Evolutionary conservation across 1,140 invertebrate species (phyloP).

Genomic region (Akabosia matsudoensis): DNA sequence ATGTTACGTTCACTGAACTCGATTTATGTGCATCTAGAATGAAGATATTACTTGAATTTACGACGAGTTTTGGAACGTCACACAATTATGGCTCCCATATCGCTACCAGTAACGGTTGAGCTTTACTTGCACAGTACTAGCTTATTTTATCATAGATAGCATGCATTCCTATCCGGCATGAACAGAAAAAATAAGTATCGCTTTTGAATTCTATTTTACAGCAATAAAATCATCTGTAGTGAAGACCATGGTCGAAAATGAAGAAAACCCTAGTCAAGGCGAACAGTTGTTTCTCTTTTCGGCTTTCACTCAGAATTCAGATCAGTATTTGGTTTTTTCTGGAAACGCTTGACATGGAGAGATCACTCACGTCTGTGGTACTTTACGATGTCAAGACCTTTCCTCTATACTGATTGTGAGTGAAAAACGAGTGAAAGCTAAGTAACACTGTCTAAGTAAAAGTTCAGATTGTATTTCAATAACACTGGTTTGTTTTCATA

Average conservation of each 20-base stretch:
- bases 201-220: too few species aligned
- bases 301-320: slow-evolving; percentile 1
- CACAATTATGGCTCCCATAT: not conserved
- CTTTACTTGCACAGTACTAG: not conserved
- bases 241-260: not conserved
- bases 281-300: not conserved
- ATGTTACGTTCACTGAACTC: not conserved
- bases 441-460: not conserved
- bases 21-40: not conserved
- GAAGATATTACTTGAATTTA: not conserved
- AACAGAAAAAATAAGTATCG: too few species aligned
- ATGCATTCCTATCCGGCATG: too few species aligned
- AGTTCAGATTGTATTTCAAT: not conserved
- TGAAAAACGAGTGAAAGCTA: not conserved
- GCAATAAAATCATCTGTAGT: too few species aligned
- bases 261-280: not conserved
- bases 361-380: not conserved
- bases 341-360: not conserved
- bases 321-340: not conserved
- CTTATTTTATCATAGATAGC: not conserved
- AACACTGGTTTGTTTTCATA: not conserved
- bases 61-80: not conserved
- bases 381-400: slow-evolving; percentile 14
- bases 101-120: not conserved
- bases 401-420: not conserved